Evolutionary conservation across 2,888 invertebrate genomes (phyloP).

Genomic region (Tholera decimalis): DNA sequence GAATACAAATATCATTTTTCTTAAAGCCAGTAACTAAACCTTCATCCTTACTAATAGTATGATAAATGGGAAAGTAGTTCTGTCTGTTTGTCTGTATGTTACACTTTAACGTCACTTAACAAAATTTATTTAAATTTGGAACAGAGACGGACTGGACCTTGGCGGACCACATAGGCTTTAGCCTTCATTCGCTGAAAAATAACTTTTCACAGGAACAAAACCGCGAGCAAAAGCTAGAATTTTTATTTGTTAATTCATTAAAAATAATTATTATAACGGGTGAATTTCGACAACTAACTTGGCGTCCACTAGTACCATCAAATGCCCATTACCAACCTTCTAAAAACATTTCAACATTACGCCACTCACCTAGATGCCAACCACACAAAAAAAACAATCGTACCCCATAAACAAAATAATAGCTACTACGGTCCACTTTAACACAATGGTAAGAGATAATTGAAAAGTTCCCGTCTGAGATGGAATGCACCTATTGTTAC

Average conservation of each 20-base stretch:
- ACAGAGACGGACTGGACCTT: too few relatives aligned
- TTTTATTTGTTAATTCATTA: too few relatives aligned
- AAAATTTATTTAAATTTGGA: too few relatives aligned
- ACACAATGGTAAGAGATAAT: conserved; percentile 65
- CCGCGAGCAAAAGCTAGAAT: too few relatives aligned
- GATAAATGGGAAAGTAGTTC: too few relatives aligned
- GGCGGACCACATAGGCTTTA: too few relatives aligned
- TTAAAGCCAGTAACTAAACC: not conserved
- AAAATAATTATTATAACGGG: too few relatives aligned
- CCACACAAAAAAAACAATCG: conserved; percentile 45
- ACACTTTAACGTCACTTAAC: too few relatives aligned
- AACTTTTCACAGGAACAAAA: too few relatives aligned
- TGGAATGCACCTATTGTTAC: conserved; percentile 64
- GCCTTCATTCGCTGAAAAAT: too few relatives aligned
- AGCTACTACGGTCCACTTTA: conserved; percentile 60
- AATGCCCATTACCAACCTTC: not conserved
- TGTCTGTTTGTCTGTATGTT: too few relatives aligned
- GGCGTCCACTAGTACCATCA: not conserved
- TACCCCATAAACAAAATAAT: conserved; percentile 57
- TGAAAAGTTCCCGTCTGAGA: conserved; percentile 60
- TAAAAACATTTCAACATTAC: conserved; percentile 33
- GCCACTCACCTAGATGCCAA: conserved; percentile 23
- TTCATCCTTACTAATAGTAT: not conserved
- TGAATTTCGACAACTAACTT: too few relatives aligned
- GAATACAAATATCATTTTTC: not conserved